These are phyloP conservation scores for Campoplex capitator DNA, from an alignment of 2,888 invertebrate species.

Conservation along the genomic window DNA sequence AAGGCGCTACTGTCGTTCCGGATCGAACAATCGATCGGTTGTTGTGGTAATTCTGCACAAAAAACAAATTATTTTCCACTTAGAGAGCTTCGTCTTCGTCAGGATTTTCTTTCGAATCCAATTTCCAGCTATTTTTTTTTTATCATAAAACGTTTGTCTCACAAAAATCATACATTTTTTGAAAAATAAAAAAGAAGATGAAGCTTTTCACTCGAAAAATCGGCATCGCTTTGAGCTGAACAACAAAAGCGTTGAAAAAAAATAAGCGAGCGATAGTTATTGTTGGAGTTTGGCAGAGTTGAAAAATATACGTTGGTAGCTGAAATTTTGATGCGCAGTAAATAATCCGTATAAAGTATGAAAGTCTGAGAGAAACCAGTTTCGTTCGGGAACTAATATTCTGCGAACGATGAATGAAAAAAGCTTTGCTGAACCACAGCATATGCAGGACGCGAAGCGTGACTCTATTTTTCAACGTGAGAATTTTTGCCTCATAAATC, in stretches of 20 bases:
- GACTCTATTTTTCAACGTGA: slow-evolving; percentile 45
- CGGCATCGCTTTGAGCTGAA: no score
- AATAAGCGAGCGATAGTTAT: not conserved
- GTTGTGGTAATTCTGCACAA: slow-evolving; percentile 89
- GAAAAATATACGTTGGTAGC: not conserved
- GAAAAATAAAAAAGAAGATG: no score
- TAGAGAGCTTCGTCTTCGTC: not conserved
- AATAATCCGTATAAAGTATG: slow-evolving; percentile 9
- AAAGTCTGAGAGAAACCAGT: slow-evolving; percentile 20
- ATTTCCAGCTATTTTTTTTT: not conserved
- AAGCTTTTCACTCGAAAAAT: no score
- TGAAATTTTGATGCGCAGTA: slow-evolving; percentile 17
- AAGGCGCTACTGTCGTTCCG: slow-evolving; percentile 89
- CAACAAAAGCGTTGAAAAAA: no score
- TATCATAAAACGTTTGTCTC: no score
- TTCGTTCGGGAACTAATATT: slow-evolving; percentile 13
- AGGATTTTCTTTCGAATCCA: not conserved
- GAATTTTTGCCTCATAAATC: slow-evolving; percentile 50
- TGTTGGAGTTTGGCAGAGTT: not conserved
- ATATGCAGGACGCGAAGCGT: slow-evolving; percentile 42
- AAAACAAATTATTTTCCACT: slow-evolving; percentile 73
- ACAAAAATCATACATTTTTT: not conserved
- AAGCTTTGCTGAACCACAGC: slow-evolving; percentile 29
- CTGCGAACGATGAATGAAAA: slow-evolving; percentile 31
- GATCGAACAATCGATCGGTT: slow-evolving; percentile 91